Conservation (phyloP, 2,888 invertebrate genomes). For the Amphiduros pacificus region DNA sequence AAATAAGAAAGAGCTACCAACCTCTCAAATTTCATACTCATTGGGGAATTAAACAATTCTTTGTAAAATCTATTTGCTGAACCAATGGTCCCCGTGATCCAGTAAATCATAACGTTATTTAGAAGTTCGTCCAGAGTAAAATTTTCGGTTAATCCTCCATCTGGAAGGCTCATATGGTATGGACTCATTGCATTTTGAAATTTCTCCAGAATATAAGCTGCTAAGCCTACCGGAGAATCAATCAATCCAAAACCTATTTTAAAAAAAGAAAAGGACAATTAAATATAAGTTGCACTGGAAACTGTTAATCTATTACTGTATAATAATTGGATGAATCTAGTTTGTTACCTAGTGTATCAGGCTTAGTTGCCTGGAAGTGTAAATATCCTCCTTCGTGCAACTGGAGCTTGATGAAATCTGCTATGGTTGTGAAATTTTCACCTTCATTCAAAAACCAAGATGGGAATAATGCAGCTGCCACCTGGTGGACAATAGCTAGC, state of each 20-base stretch:
- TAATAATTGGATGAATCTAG: too few species aligned
- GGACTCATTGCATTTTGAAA: conserved; percentile 76
- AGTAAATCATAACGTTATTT: conserved; percentile 83
- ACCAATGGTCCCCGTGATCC: conserved; percentile 74
- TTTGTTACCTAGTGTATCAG: conserved; percentile 87
- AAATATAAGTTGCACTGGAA: too few species aligned
- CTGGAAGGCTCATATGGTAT: conserved; percentile 56
- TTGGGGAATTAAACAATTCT: too few species aligned
- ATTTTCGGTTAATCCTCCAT: conserved; percentile 69
- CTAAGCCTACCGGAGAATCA: conserved; percentile 82
- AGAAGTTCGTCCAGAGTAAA: conserved; percentile 73
- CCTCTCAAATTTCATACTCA: too few species aligned
- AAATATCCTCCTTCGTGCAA: conserved; percentile 63
- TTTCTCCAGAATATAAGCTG: conserved; percentile 88
- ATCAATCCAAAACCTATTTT: conserved; percentile 72
- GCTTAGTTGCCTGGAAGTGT: conserved; percentile 84
- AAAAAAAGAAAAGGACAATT: too few species aligned
- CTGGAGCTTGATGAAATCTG: too few species aligned
- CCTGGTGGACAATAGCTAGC: background rate
- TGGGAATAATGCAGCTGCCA: background rate
- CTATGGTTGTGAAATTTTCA: conserved; percentile 27
- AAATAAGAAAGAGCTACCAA: too few species aligned
- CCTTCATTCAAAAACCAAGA: conserved; percentile 1
- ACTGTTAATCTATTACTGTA: too few species aligned
- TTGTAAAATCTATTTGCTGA: conserved; percentile 76